Evolutionary conservation across 2,797 vertebrate species (phyloP).

Genomic region (Triplophysa yarkandensis): DNA sequence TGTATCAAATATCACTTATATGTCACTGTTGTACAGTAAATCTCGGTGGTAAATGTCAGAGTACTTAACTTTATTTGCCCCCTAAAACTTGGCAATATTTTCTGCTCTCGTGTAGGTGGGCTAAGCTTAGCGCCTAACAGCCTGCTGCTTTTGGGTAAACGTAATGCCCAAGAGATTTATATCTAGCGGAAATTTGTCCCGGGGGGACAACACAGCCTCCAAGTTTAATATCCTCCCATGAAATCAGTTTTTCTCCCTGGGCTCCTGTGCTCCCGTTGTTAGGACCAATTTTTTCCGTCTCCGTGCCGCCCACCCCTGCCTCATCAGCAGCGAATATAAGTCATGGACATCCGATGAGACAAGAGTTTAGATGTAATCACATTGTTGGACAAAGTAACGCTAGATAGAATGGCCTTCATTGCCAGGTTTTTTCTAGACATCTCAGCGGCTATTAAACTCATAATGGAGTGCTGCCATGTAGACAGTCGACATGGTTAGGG

Average conservation of each 20-base stretch:
- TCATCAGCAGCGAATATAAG: conserved; percentile 36
- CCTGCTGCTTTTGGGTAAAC: conserved; percentile 52
- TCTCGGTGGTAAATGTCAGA: conserved; percentile 58
- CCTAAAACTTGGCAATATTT: conserved; percentile 59
- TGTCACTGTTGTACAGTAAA: conserved; percentile 59
- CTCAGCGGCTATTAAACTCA: conserved; percentile 37
- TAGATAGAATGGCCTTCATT: conserved; percentile 27
- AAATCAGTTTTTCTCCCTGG: conserved; percentile 56
- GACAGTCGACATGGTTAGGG: conserved; percentile 24
- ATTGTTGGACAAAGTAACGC: conserved; percentile 27
- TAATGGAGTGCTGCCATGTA: conserved; percentile 36
- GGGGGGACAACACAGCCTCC: conserved; percentile 51
- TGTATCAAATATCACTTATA: conserved; percentile 62
- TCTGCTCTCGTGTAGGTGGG: conserved; percentile 53
- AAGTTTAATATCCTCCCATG: conserved; percentile 62
- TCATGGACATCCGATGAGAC: conserved; percentile 40
- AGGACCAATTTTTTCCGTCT: conserved; percentile 25
- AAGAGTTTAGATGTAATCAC: conserved; percentile 49
- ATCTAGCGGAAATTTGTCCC: conserved; percentile 61
- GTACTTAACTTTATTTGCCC: conserved; percentile 60
- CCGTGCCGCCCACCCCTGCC: conserved; percentile 33
- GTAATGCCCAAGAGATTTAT: conserved; percentile 56
- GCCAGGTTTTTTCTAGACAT: conserved; percentile 4
- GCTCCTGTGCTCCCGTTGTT: conserved; percentile 49
- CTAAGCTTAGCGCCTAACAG: conserved; percentile 50